phyloP scores from a whole-genome alignment of 1,140 invertebrate genomes.

The roundworm (Caenorhabditis elegans) region DNA sequence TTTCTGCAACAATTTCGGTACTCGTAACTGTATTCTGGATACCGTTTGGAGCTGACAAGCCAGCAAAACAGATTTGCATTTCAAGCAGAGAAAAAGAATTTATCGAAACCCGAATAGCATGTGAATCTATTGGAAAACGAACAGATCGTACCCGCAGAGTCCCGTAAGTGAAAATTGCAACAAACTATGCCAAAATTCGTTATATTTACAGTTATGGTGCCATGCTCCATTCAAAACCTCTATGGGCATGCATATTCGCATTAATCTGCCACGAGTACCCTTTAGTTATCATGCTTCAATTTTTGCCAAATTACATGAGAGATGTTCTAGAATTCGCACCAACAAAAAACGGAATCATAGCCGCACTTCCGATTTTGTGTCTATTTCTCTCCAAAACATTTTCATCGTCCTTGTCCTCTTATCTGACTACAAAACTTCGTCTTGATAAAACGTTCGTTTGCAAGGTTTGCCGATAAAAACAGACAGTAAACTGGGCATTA shows the following conservation, averaged over 20 bases:
- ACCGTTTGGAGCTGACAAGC: constrained; percentile 64
- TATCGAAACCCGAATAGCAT: constrained; percentile 65
- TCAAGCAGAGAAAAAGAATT: constrained; percentile 57
- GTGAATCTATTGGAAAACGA: constrained; percentile 63
- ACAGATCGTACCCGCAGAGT: constrained; percentile 54
- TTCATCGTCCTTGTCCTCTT: constrained; percentile 61
- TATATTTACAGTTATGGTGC: constrained; percentile 36
- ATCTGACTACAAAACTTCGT: constrained; percentile 49
- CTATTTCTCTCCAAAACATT: constrained; percentile 62
- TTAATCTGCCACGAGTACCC: constrained; percentile 64
- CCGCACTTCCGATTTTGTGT: constrained; percentile 62
- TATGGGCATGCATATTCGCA: constrained; percentile 61
- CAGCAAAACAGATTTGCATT: constrained; percentile 64
- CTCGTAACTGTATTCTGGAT: constrained; percentile 64
- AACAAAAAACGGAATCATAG: constrained; percentile 62
- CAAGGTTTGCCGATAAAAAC: constrained; percentile 48
- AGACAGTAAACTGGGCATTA: not conserved
- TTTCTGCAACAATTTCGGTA: constrained; percentile 56
- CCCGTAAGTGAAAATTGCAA: constrained; percentile 41
- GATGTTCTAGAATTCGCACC: constrained; percentile 65
- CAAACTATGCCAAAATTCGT: too few relatives aligned
- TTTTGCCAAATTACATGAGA: constrained; percentile 65
- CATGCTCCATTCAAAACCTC: constrained; percentile 54
- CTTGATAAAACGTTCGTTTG: constrained; percentile 59
- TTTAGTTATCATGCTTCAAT: constrained; percentile 65